Percentiles rank a stretch among this genome's conserved stretches.
phyloP scores from a whole-genome alignment of 2,797 vertebrate genomes.

The Lepilemur ruficaudatus region DNA sequence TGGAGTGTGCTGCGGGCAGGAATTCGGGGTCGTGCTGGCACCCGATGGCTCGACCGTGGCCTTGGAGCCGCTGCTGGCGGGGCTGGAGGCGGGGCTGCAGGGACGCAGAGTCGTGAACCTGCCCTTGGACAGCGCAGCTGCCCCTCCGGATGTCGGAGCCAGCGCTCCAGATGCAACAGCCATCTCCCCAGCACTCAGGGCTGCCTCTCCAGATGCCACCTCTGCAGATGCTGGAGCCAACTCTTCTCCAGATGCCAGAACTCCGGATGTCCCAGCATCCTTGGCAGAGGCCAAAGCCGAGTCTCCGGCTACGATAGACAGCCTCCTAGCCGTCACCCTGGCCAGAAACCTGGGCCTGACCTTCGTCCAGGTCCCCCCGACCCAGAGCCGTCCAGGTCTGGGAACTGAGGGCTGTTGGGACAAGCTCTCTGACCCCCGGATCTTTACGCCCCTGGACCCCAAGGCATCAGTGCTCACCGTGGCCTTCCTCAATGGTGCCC shows the following conservation, averaged over 20 bases:
- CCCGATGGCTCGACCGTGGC: constrained; percentile 91
- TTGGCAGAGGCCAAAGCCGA: background rate
- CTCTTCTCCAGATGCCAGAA: background rate
- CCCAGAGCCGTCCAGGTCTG: constrained; percentile 66
- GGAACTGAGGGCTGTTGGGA: constrained; percentile 92
- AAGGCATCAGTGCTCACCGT: constrained; percentile 84
- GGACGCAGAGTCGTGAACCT: background rate
- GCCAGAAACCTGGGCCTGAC: constrained; percentile 84
- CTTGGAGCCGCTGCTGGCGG: constrained; percentile 86
- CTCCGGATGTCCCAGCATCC: background rate
- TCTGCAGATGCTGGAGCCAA: background rate
- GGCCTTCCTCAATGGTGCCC: constrained; percentile 89
- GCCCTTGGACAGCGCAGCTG: background rate
- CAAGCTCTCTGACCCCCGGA: constrained; percentile 80
- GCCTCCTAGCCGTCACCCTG: constrained; percentile 84
- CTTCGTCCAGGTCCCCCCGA: constrained; percentile 83
- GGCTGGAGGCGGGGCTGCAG: constrained; percentile 86
- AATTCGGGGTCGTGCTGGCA: constrained; percentile 87
- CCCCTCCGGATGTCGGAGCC: background rate
- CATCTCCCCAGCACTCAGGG: background rate
- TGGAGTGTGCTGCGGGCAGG: constrained; percentile 73
- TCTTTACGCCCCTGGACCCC: constrained; percentile 84
- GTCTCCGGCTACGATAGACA: constrained; percentile 28
- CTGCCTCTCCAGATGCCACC: background rate
- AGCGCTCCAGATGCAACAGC: background rate